A percentile compares a stretch with the other conserved stretches of the same genome.
phyloP scores from a whole-genome alignment of 2,113 vertebrate genomes.

The Heloderma charlesbogerti region DNA sequence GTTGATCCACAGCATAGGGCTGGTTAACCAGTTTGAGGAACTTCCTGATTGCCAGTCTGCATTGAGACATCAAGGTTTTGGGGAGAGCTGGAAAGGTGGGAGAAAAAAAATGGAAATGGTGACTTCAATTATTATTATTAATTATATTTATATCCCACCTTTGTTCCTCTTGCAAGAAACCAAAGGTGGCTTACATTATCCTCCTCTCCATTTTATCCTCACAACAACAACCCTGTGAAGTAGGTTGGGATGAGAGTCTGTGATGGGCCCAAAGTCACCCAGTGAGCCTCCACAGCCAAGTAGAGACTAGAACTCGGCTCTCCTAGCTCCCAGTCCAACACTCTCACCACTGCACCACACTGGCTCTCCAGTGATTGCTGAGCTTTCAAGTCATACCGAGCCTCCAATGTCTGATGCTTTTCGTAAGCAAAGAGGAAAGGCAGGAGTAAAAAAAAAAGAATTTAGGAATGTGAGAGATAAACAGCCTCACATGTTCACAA shows the following conservation, averaged over 20 bases:
- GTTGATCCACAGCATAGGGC: conserved; percentile 67
- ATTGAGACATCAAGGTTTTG: conserved; percentile 90
- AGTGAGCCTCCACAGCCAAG: too few relatives aligned
- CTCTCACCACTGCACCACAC: too few relatives aligned
- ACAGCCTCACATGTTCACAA: not conserved
- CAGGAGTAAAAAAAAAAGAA: not conserved
- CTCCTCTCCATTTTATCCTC: too few relatives aligned
- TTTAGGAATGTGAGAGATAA: fast-evolving
- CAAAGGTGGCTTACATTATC: too few relatives aligned
- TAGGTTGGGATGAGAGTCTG: too few relatives aligned
- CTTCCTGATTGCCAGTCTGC: conserved; percentile 81
- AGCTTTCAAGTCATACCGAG: not conserved
- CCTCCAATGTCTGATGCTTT: fast-evolving
- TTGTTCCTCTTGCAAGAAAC: too few relatives aligned
- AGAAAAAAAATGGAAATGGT: conserved; percentile 23
- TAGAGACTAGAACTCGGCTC: too few relatives aligned
- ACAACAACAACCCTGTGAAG: too few relatives aligned
- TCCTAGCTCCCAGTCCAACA: too few relatives aligned
- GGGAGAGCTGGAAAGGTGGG: conserved; percentile 80
- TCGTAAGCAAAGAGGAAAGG: fast-evolving
- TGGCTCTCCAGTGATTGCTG: not conserved
- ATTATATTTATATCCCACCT: too few relatives aligned
- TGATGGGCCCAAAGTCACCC: too few relatives aligned
- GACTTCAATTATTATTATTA: too few relatives aligned
- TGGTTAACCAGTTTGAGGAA: conserved; percentile 68